Evolutionary conservation across 2,888 invertebrate genomes (phyloP).

Genomic region (Cataglyphis altisquamis): DNA sequence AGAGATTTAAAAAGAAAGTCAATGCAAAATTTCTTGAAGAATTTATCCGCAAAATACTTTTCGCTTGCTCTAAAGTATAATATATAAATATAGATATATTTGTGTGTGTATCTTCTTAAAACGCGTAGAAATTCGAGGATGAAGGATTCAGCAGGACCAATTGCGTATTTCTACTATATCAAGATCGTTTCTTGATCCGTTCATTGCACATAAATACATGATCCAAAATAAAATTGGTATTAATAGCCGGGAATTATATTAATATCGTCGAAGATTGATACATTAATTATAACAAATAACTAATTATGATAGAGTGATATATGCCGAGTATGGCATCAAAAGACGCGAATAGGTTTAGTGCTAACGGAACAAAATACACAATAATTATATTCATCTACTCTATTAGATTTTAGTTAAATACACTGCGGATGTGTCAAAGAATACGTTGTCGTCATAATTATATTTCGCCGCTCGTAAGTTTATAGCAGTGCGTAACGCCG

Average conservation of each 20-base stretch:
- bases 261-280: neutral
- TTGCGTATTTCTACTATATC: conserved; percentile 24
- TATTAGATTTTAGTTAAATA: conserved; percentile 33
- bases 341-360: neutral
- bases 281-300: conserved; percentile 33
- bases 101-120: conserved; percentile 31
- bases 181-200: conserved; percentile 15
- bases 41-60: conserved; percentile 7
- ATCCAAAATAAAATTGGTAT: conserved; percentile 30
- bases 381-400: conserved; percentile 55
- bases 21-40: conserved; percentile 5
- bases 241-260: conserved; percentile 26
- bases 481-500: conserved; percentile 17
- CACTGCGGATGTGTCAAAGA: neutral
- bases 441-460: conserved; percentile 7
- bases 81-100: conserved; percentile 3
- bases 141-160: conserved; percentile 39
- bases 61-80: conserved; percentile 1
- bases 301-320: conserved; percentile 15
- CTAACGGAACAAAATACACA: conserved; percentile 43
- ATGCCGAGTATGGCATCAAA: neutral
- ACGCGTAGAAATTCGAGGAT: neutral
- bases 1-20: conserved; percentile 6
- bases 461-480: conserved; percentile 30
- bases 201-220: conserved; percentile 1